Conservation (phyloP, 2,888 invertebrate species). For the Drosophila mimica region DNA sequence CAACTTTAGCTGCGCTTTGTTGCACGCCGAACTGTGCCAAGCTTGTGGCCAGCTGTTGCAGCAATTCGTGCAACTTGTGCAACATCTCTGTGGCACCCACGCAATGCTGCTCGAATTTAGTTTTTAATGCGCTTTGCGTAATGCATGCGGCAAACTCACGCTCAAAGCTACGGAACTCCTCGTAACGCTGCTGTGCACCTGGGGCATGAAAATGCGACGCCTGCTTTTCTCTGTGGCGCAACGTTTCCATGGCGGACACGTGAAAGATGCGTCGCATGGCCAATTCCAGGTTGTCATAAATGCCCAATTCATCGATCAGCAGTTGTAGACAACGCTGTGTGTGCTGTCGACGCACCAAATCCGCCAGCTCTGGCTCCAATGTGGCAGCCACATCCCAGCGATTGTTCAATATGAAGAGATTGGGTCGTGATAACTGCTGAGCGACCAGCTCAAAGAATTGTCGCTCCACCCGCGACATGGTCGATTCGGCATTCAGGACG, state of each 20-base stretch:
- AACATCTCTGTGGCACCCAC: conserved; percentile 94
- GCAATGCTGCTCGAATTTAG: conserved; percentile 99
- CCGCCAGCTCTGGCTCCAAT: conserved; percentile 91
- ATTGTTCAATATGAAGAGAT: conserved; percentile 99
- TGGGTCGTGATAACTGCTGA: conserved; percentile 97
- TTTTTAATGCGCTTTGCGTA: conserved; percentile 97
- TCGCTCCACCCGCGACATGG: conserved; percentile 99
- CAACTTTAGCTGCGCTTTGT: conserved; percentile 88
- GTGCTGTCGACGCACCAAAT: conserved; percentile 95
- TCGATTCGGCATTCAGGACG: conserved; percentile 99
- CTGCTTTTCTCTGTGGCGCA: conserved; percentile 89
- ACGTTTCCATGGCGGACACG: conserved; percentile 98
- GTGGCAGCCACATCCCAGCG: conserved; percentile 99
- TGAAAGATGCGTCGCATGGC: conserved; percentile 98
- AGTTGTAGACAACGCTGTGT: conserved; percentile 97
- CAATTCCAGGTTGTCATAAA: conserved; percentile 92
- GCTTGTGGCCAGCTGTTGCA: conserved; percentile 88
- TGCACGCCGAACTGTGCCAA: conserved; percentile 87
- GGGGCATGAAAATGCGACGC: conserved; percentile 73
- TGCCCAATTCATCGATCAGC: conserved; percentile 96
- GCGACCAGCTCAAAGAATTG: conserved; percentile 99
- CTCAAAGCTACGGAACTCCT: conserved; percentile 99
- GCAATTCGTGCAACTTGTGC: conserved; percentile 88
- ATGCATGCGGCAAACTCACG: conserved; percentile 98
- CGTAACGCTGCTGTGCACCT: conserved; percentile 95